Base-by-base conservation (phyloP, 2,113 vertebrate genomes). In the Aepyceros melampus region DNA sequence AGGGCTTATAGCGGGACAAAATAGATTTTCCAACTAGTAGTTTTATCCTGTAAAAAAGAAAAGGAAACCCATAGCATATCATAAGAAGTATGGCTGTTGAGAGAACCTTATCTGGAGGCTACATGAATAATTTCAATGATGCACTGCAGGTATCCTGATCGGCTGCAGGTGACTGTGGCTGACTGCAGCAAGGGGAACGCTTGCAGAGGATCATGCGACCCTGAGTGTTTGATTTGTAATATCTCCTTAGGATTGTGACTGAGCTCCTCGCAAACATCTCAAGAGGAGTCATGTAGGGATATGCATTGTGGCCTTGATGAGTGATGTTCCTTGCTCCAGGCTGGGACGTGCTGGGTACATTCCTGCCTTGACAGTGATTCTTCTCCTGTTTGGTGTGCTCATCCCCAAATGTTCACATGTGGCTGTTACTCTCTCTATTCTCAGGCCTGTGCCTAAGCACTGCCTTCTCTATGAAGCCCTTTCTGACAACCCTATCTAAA, bases 31-130 rank as follows among this genome's bases (percentile, higher is more conserved):
- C 51, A 96, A 47, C 78, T 78, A 91, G 76, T 74, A 84, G 85
- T 58, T 94, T 96, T 91, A 91, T 89, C 55, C 33, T 64, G n/a
- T 91, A 58, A 79, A 89, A 87, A 79, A 84, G 78, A 87, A 93
- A 90, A 95, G 67, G 67, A 91, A 97, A 95, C 33, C 86, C 91
- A 92, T 89, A 95, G 95, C 93, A 60, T 89, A 84, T n/a, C 87
- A 56, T 81, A 95, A 93, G 49, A 64, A 79, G 47, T 53, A 33
- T 87, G 97, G 60, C 71, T 62, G 71, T 49, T 60, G 11, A 91
- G 89, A n/a, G 86, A 95, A 94, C 71, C 36, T 3, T 53, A 82
- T 91, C 82, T 95, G 76, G 76, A 64, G 76, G 78, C 83, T 49
- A 14, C 2, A 5, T 29, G 45, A 67, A 15, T 83, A 36, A 43